Percentiles rank a stretch among this genome's conserved stretches.
Conservation (phyloP, 2,888 invertebrate species). For the Drosophila nigricruria region DNA sequence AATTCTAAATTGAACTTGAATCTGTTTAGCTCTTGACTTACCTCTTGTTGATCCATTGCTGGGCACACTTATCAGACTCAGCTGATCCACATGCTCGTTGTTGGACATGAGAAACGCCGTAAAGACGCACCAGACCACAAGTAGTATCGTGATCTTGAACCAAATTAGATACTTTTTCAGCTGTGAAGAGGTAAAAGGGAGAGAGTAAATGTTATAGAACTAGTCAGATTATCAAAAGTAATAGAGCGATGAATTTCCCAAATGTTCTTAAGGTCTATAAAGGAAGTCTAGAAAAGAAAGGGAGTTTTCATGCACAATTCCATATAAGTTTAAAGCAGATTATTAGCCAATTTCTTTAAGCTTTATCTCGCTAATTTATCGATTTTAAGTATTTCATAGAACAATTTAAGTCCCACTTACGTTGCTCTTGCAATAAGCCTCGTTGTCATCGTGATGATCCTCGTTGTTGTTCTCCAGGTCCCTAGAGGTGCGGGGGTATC, state of each 20-base stretch:
- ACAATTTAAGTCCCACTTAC: slow-evolving; percentile 34
- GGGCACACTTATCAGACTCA: slow-evolving; percentile 88
- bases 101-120: slow-evolving; percentile 89
- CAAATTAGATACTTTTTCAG: slow-evolving; percentile 82
- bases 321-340: too few relatives aligned
- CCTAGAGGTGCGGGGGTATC: slow-evolving; percentile 72
- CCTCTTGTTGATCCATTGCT: slow-evolving; percentile 72
- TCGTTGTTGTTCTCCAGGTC: slow-evolving; percentile 83
- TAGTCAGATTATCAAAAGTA: too few relatives aligned
- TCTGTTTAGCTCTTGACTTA: slow-evolving; percentile 9
- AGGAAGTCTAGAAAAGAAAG: too few relatives aligned
- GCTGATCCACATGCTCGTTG: slow-evolving; percentile 88
- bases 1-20: neutral
- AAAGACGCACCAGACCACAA: slow-evolving; percentile 89
- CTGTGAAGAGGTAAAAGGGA: slow-evolving; percentile 41
- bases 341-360: neutral
- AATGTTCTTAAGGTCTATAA: too few relatives aligned
- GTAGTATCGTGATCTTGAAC: slow-evolving; percentile 86
- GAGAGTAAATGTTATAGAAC: too few relatives aligned
- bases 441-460: slow-evolving; percentile 81
- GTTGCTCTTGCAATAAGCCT: slow-evolving; percentile 68
- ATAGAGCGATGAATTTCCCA: too few relatives aligned
- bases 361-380: neutral
- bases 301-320: too few relatives aligned
- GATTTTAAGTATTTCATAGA: too few relatives aligned